A percentile compares a stretch with the other conserved stretches of the same genome.
Evolutionary conservation across 1,140 invertebrate species (phyloP).

Genomic region (Drosophila rufa): DNA sequence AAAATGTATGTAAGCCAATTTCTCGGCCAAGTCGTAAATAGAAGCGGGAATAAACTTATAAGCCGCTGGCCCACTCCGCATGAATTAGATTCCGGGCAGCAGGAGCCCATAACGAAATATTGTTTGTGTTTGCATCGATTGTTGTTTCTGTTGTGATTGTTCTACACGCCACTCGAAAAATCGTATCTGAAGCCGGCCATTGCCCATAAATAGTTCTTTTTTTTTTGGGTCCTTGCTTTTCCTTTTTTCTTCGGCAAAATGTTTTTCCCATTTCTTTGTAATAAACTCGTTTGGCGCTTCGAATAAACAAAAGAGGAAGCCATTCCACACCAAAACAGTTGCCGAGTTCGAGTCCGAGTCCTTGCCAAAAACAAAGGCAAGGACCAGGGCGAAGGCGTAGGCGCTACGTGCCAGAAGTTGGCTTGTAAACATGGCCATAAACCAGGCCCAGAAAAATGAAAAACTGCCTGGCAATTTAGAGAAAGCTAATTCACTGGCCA

Average conservation of each 20-base stretch:
- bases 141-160: constrained; percentile 61
- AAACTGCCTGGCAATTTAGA: constrained; percentile 48
- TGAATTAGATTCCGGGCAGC: constrained; percentile 54
- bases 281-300: constrained; percentile 77
- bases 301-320: constrained; percentile 74
- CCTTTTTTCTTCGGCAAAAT: constrained; percentile 28
- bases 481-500: constrained; percentile 13
- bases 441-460: constrained; percentile 59
- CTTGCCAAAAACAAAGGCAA: constrained; percentile 62
- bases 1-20: constrained; percentile 80
- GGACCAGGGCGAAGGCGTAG: constrained; percentile 26
- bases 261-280: constrained; percentile 73
- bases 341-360: constrained; percentile 26
- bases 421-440: constrained; percentile 77
- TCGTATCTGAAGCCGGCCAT: constrained; percentile 62
- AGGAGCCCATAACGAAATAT: constrained; percentile 55
- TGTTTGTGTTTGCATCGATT: constrained; percentile 56
- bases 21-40: constrained; percentile 77
- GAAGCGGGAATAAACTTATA: constrained; percentile 78
- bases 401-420: constrained; percentile 70
- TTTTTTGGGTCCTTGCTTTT: constrained; percentile 3
- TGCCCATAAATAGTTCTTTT: constrained; percentile 75
- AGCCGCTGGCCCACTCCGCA: constrained; percentile 63
- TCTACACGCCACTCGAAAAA: constrained; percentile 61
- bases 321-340: constrained; percentile 61